phyloP scores from a whole-genome alignment of 2,113 vertebrate genomes.

The Pavo muticus region DNA sequence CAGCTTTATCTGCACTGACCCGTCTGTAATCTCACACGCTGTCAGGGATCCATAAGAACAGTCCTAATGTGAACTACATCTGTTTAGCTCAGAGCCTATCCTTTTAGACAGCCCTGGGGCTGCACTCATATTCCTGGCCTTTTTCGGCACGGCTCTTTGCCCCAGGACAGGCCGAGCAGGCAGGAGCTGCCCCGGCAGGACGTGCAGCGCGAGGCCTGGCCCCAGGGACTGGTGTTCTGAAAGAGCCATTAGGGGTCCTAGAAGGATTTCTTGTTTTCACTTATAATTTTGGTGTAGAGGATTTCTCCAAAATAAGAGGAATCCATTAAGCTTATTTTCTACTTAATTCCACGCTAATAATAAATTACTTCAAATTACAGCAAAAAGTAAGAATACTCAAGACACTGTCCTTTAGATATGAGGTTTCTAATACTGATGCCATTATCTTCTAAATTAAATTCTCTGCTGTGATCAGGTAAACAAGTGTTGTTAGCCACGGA shows the following conservation, averaged over 20 bases:
- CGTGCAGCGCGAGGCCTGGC: too few relatives aligned
- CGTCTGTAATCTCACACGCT: slow-evolving; percentile 51
- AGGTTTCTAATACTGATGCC: not conserved
- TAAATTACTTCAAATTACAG: not conserved
- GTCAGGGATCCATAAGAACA: not conserved
- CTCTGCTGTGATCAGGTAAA: slow-evolving; percentile 7
- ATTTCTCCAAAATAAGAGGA: not conserved
- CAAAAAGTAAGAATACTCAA: not conserved
- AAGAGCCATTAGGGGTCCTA: not conserved
- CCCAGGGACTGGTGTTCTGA: not conserved
- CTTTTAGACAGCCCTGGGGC: not conserved
- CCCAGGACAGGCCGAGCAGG: not conserved
- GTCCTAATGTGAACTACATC: not conserved
- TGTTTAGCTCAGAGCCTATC: not conserved
- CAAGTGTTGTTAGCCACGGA: not conserved
- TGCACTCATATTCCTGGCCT: not conserved
- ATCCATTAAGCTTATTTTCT: not conserved
- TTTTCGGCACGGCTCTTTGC: not conserved
- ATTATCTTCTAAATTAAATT: not conserved
- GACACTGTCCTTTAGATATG: not conserved
- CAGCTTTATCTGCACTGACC: slow-evolving; percentile 53
- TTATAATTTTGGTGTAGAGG: not conserved
- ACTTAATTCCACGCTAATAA: not conserved
- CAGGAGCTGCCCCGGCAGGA: too few relatives aligned
- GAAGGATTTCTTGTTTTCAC: not conserved